A percentile compares a stretch with the other conserved stretches of the same genome.
Conservation (phyloP, 2,797 vertebrate species). For the Hydrophis major region DNA sequence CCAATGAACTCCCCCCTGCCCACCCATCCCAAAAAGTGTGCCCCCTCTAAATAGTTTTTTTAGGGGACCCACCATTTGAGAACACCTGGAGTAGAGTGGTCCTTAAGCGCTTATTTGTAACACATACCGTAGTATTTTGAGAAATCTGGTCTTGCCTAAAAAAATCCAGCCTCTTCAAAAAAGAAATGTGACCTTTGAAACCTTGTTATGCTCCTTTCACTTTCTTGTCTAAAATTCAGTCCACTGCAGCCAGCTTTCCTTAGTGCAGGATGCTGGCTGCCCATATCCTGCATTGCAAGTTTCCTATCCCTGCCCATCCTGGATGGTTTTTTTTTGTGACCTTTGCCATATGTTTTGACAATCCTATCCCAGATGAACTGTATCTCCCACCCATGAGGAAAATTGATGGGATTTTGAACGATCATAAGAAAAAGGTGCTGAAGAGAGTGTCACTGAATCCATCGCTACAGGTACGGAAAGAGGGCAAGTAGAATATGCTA, state of each 20-base stretch:
- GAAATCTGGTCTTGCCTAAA: background rate
- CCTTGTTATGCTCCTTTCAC: background rate
- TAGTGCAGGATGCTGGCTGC: background rate
- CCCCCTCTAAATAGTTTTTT: background rate
- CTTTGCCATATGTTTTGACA: background rate
- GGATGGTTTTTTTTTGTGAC: background rate
- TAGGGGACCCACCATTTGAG: background rate
- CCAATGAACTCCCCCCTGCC: background rate
- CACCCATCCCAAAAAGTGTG: background rate
- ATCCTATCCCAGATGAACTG: slow-evolving; percentile 79
- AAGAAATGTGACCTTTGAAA: background rate
- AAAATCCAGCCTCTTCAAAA: background rate
- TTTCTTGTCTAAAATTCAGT: background rate
- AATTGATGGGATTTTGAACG: slow-evolving; percentile 87
- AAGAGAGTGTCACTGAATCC: slow-evolving; percentile 86
- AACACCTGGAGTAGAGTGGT: background rate
- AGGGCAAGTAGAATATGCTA: background rate
- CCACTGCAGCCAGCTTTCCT: background rate
- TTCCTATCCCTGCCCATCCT: background rate
- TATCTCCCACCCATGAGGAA: slow-evolving; percentile 93
- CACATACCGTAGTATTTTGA: background rate
- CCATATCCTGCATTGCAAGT: too few relatives aligned
- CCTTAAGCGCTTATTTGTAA: background rate
- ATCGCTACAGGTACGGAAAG: slow-evolving; percentile 16
- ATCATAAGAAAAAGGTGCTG: slow-evolving; percentile 89